These are phyloP conservation scores for Arbacia lixula DNA, from an alignment of 53 echinoderm and acorn worm species.

Conservation along the genomic window DNA sequence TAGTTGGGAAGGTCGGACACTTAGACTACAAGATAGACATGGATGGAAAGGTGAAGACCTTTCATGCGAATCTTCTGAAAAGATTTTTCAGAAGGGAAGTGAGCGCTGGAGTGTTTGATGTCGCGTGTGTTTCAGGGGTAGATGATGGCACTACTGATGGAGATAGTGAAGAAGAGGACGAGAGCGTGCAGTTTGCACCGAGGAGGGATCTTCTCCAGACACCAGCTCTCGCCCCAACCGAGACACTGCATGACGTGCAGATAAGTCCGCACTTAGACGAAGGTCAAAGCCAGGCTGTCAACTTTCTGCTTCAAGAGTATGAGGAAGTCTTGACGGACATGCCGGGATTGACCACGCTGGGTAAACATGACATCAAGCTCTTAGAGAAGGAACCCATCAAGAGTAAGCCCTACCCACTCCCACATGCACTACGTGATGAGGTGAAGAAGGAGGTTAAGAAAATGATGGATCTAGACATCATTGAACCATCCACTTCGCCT, in stretches of 20 bases:
- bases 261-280: neutral
- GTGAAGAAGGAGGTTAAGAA: slow-evolving; percentile 50
- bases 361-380: slow-evolving; percentile 59
- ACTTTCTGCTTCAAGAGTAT: slow-evolving; percentile 3
- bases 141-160: neutral
- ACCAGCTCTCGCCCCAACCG: neutral
- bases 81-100: slow-evolving; percentile 2
- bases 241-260: slow-evolving; percentile 1
- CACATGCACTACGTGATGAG: slow-evolving; percentile 37
- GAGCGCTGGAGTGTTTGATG: neutral
- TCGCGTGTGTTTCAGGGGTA: neutral
- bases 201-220: slow-evolving; percentile 1
- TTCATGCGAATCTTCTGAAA: slow-evolving; percentile 50
- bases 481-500: slow-evolving; percentile 49
- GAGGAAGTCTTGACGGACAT: slow-evolving; percentile 61
- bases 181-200: neutral
- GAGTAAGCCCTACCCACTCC: slow-evolving; percentile 53
- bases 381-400: slow-evolving; percentile 17
- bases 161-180: neutral
- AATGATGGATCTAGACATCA: slow-evolving; percentile 58
- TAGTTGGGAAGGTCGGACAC: neutral
- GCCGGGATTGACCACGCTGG: slow-evolving; percentile 52
- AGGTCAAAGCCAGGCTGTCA: neutral
- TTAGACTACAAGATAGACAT: slow-evolving; percentile 11
- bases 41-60: neutral